Percentiles rank a stretch among this genome's conserved stretches.
Conservation (phyloP, 2,113 vertebrate species). For the Pholis gunnellus region DNA sequence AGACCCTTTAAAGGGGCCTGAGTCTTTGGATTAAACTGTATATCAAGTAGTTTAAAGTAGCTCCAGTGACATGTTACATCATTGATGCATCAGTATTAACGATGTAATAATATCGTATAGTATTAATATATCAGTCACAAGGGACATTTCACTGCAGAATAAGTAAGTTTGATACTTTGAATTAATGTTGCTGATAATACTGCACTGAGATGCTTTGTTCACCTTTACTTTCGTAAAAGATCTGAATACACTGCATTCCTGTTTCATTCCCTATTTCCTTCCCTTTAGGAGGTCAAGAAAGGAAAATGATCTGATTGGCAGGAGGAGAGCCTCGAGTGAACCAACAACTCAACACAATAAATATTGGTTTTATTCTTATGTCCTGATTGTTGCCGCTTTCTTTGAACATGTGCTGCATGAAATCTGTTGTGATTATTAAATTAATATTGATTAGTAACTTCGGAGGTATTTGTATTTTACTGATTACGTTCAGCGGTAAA, state of each 20-base stretch:
- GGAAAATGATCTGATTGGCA: not conserved
- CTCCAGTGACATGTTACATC: not conserved
- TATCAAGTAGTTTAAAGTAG: not conserved
- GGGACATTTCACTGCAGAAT: not conserved
- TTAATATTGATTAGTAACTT: not conserved
- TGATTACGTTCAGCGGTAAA: not conserved
- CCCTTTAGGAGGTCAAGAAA: constrained; percentile 51
- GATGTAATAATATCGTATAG: no score
- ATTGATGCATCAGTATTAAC: no score
- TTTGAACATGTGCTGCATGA: constrained; percentile 1
- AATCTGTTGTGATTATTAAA: not conserved
- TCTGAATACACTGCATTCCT: not conserved
- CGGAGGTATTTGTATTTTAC: not conserved
- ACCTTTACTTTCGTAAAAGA: not conserved
- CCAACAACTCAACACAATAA: constrained; percentile 10
- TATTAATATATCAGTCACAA: not conserved
- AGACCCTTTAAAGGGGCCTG: no score
- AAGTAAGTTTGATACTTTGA: not conserved
- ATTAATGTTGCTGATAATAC: not conserved
- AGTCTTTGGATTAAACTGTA: not conserved
- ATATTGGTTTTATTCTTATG: not conserved
- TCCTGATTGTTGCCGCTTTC: not conserved
- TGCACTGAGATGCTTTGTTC: not conserved
- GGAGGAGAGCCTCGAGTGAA: not conserved
- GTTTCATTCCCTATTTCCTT: not conserved